Evolutionary conservation across 2,888 invertebrate species (phyloP), one percentile per base, ranked within the genome.

Genomic region (Athripsodes cinereus): DNA sequence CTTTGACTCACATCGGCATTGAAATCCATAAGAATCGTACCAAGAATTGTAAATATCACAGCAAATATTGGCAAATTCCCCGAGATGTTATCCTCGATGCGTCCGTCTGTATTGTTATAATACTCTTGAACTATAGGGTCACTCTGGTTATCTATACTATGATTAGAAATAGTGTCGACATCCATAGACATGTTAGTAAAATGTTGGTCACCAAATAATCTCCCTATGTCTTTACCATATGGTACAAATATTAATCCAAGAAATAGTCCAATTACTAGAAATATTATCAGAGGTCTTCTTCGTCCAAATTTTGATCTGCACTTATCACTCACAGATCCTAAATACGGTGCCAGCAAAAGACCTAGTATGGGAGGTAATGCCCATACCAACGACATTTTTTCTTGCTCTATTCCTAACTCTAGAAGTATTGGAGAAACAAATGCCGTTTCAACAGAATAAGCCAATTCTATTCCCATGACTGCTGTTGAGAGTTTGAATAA

Each of bases 371-470:
- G 74, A 22, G 75, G 74, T 18, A 75, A 49, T 5, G 72, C 73
- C 75, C 75, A 75, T 11, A 74, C 72, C 70, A 74, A 70, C 13
- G 83, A 81, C 81, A 84, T 84, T 62, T 79, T 62, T 31, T 77
- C 71, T 63, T 83, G 81, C 48, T 79, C 78, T n/a, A 85, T 74
- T 3, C 85, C 80, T 49, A 84, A 76, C 66, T 81, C 79, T 1
- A 85, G 72, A 3, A 85, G 71, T 48, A 82, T 83, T 6, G 85
- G 85, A 11, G 81, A 82, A 0, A 85, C 84, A 66, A 85, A 84
- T 1, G 84, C 84, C 1, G 85, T 85, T 69, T 85, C 85, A 0
- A 85, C 84, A 0, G 84, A 81, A 66, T 85, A 85, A 48, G 84
- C 83, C 64, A 85, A 80, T 67, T 85, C 85, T 22, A 85, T 83